Conservation (phyloP, 2,888 invertebrate genomes). For the Lepidocyrtoides sp. region DNA sequence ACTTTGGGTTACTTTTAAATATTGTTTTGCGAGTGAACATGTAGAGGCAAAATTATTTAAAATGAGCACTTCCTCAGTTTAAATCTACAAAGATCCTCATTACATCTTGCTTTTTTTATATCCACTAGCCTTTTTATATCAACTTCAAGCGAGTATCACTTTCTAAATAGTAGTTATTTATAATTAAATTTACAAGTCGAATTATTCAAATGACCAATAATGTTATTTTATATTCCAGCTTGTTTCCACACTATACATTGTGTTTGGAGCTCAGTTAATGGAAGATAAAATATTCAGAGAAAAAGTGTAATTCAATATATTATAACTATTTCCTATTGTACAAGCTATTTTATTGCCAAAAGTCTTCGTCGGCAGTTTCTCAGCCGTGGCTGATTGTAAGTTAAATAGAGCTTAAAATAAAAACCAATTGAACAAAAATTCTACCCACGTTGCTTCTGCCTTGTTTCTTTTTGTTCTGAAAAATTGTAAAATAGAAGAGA, state of each 20-base stretch:
- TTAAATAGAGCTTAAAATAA: neutral
- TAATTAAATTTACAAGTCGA: constrained; percentile 27
- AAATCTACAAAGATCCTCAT: no score
- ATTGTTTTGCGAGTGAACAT: neutral
- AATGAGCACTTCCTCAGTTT: constrained; percentile 3
- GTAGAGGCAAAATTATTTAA: neutral
- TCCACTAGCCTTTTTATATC: neutral
- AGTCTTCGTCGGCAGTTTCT: neutral
- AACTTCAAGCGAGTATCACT: neutral
- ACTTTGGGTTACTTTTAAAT: neutral
- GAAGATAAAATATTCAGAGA: neutral
- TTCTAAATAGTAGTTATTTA: neutral
- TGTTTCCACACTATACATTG: no score
- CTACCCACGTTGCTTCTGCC: neutral
- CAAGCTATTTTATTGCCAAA: constrained; percentile 21
- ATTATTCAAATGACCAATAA: constrained; percentile 23
- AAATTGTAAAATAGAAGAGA: constrained; percentile 30
- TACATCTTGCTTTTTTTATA: no score
- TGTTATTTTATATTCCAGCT: no score
- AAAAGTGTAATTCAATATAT: no score
- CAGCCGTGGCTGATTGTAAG: neutral
- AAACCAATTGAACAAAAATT: constrained; percentile 28
- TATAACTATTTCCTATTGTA: neutral
- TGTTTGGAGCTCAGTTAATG: neutral
- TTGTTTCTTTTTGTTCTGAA: neutral